These are phyloP conservation scores for Scytalopus superciliaris DNA, from an alignment of 2,113 vertebrate genomes.

Conservation along the genomic window DNA sequence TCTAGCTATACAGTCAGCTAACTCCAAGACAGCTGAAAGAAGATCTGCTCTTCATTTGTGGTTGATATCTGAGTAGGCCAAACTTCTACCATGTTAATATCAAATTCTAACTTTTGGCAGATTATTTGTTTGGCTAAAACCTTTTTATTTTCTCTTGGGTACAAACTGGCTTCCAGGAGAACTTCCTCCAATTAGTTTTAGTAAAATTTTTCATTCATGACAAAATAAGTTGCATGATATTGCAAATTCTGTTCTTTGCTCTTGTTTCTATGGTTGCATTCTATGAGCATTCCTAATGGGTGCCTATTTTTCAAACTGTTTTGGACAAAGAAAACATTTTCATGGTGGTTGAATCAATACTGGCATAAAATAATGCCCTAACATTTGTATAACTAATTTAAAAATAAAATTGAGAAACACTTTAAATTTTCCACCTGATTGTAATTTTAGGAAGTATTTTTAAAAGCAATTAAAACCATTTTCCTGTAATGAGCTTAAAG, in stretches of 20 bases:
- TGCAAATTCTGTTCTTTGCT: background rate
- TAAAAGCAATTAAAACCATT: background rate
- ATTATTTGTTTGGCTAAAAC: background rate
- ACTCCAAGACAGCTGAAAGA: background rate
- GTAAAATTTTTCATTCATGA: background rate
- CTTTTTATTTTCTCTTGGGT: background rate
- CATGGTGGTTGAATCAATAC: background rate
- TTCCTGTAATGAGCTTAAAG: background rate
- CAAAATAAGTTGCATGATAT: background rate
- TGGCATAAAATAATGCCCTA: background rate
- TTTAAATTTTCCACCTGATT: background rate
- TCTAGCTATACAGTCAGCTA: background rate
- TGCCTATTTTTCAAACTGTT: background rate
- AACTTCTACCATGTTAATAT: background rate
- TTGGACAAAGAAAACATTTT: background rate
- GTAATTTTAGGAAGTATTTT: background rate
- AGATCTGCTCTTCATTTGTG: background rate
- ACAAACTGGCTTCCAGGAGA: background rate
- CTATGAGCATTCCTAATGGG: background rate
- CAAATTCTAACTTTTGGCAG: background rate
- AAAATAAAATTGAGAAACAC: background rate
- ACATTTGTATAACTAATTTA: background rate
- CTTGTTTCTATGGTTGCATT: background rate
- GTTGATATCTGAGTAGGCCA: background rate
- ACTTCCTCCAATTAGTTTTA: background rate